Conservation (phyloP, 2,797 vertebrate genomes). For the Mus caroli region DNA sequence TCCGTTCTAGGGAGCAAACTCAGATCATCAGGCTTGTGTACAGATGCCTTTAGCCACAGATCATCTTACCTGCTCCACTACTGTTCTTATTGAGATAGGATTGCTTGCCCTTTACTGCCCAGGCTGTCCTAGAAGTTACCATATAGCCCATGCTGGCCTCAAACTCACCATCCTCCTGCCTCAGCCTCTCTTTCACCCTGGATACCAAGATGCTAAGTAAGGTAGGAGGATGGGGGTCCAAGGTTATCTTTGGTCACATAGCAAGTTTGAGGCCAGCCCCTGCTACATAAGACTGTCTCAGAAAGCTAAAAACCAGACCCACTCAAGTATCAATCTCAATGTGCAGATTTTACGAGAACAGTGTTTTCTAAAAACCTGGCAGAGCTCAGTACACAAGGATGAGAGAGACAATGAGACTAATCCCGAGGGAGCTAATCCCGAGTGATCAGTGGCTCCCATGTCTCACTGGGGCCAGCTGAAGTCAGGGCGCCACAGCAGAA, state of each 20-base stretch:
- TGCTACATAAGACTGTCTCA: neutral
- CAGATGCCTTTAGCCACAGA: too few species aligned
- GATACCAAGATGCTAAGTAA: neutral
- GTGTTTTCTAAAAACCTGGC: neutral
- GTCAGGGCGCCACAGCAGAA: neutral
- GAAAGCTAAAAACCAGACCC: neutral
- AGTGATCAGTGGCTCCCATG: neutral
- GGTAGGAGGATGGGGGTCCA: neutral
- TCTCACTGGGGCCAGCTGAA: neutral
- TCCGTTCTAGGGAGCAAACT: neutral
- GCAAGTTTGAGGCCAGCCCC: neutral
- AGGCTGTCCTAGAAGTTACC: neutral
- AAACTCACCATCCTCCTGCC: neutral
- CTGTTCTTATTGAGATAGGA: neutral
- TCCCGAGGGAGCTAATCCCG: neutral
- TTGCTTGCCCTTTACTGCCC: neutral
- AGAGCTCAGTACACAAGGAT: conserved; percentile 13
- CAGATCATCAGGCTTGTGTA: neutral
- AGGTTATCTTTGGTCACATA: neutral
- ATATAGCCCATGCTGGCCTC: neutral
- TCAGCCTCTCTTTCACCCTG: neutral
- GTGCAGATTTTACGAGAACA: neutral
- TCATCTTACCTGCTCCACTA: neutral
- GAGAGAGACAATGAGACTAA: neutral
- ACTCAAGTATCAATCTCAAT: neutral